These are phyloP conservation scores for Dioctria rufipes DNA, from an alignment of 2,888 invertebrate genomes.

Conservation along the genomic window DNA sequence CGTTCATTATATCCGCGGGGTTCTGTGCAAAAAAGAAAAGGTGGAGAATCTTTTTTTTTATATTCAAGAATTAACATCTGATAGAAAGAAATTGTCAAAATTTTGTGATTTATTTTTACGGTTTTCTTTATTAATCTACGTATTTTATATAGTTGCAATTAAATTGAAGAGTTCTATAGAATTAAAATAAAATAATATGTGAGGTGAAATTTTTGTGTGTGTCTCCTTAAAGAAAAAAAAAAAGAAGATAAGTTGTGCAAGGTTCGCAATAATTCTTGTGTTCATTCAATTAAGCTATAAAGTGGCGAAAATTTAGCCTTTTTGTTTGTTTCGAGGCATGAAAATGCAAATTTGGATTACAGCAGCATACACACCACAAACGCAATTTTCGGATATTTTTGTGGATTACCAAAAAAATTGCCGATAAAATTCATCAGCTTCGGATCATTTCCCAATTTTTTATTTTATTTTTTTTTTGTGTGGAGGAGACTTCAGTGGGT, in stretches of 20 bases:
- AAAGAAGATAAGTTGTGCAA: slow-evolving; percentile 43
- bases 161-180: too few species aligned
- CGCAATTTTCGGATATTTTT: slow-evolving; percentile 32
- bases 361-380: neutral
- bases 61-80: slow-evolving; percentile 3
- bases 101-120: slow-evolving; percentile 29
- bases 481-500: neutral
- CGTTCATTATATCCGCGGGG: slow-evolving; percentile 44
- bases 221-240: slow-evolving; percentile 32
- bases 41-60: neutral
- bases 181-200: neutral
- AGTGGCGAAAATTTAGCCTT: slow-evolving; percentile 14
- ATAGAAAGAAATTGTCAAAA: slow-evolving; percentile 5
- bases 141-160: too few species aligned
- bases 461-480: too few species aligned
- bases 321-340: slow-evolving; percentile 18
- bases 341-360: slow-evolving; percentile 56
- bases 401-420: slow-evolving; percentile 34
- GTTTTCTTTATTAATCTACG: neutral
- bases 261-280: slow-evolving; percentile 16
- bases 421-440: slow-evolving; percentile 37
- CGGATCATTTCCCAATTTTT: neutral
- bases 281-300: neutral
- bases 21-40: slow-evolving; percentile 48
- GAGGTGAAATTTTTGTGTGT: slow-evolving; percentile 44